Conservation (phyloP, 2,797 vertebrate genomes). For the Amniataba percoides region DNA sequence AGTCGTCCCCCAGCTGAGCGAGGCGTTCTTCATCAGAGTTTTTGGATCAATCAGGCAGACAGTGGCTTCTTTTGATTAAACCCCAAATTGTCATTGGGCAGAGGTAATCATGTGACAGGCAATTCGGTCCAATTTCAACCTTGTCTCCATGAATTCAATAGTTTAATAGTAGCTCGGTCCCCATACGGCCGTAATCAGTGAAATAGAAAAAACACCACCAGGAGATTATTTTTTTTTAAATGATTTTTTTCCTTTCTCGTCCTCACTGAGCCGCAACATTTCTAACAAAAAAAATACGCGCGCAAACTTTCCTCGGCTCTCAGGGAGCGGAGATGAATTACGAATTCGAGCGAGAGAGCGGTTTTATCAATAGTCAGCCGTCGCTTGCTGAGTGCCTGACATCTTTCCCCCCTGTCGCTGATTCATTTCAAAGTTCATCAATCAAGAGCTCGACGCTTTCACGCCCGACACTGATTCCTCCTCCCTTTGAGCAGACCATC, state of each 20-base stretch:
- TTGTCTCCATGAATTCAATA: slow-evolving; percentile 99
- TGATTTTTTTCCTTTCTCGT: slow-evolving; percentile 79
- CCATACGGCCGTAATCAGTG: slow-evolving; percentile 99
- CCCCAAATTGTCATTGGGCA: slow-evolving; percentile 99
- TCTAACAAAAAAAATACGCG: slow-evolving; percentile 93
- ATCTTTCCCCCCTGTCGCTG: slow-evolving; percentile 99
- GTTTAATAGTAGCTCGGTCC: slow-evolving; percentile 99
- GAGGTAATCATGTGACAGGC: slow-evolving; percentile 99
- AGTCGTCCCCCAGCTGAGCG: slow-evolving; percentile 91
- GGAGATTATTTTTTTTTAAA: slow-evolving; percentile 89
- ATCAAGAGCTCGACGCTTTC: slow-evolving; percentile 99
- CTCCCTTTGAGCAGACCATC: slow-evolving; percentile 99
- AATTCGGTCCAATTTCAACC: slow-evolving; percentile 99
- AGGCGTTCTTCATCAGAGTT: slow-evolving; percentile 96
- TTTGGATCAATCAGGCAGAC: slow-evolving; percentile 99
- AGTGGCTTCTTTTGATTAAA: slow-evolving; percentile 99
- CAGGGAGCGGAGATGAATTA: slow-evolving; percentile 99
- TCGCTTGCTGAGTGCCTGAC: slow-evolving; percentile 99
- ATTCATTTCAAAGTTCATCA: slow-evolving; percentile 99
- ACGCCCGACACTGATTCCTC: slow-evolving; percentile 99
- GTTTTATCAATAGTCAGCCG: slow-evolving; percentile 99
- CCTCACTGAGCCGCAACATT: slow-evolving; percentile 90
- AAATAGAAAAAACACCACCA: slow-evolving; percentile 92
- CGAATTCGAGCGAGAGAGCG: slow-evolving; percentile 99
- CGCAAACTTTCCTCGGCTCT: slow-evolving; percentile 92